Evolutionary conservation across 2,888 invertebrate genomes (phyloP).

Genomic region (Epistrophe grossulariae): DNA sequence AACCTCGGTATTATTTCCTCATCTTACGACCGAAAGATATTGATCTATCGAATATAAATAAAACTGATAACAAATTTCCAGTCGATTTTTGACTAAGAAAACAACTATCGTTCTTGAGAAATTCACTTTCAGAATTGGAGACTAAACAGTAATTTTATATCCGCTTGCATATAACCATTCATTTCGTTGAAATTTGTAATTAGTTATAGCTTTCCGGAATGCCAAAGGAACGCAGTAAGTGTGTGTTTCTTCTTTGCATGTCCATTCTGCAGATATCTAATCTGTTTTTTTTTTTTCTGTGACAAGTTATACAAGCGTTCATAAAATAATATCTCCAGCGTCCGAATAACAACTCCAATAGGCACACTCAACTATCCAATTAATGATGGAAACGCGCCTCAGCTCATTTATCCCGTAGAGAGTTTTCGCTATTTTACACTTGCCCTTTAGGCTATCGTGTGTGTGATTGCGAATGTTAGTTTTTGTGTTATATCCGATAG

Average conservation of each 20-base stretch:
- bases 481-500: conserved; percentile 53
- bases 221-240: neutral
- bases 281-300: neutral
- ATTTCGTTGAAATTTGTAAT: neutral
- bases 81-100: neutral
- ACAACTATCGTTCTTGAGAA: neutral
- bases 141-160: neutral
- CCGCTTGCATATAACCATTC: neutral
- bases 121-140: neutral
- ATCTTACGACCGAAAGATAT: no score
- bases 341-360: conserved; percentile 10
- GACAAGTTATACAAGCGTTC: neutral
- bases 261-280: neutral
- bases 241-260: neutral
- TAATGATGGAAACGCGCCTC: conserved; percentile 55
- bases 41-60: no score
- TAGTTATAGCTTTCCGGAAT: neutral
- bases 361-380: conserved; percentile 49
- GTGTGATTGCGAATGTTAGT: conserved; percentile 3
- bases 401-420: conserved; percentile 25
- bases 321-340: conserved; percentile 4
- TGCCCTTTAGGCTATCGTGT: conserved; percentile 17
- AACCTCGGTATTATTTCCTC: no score
- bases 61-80: no score
- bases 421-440: conserved; percentile 9